A percentile compares a stretch with the other conserved stretches of the same genome.
Conservation (phyloP, 2,797 vertebrate genomes). For the Cichlasoma orientale region DNA sequence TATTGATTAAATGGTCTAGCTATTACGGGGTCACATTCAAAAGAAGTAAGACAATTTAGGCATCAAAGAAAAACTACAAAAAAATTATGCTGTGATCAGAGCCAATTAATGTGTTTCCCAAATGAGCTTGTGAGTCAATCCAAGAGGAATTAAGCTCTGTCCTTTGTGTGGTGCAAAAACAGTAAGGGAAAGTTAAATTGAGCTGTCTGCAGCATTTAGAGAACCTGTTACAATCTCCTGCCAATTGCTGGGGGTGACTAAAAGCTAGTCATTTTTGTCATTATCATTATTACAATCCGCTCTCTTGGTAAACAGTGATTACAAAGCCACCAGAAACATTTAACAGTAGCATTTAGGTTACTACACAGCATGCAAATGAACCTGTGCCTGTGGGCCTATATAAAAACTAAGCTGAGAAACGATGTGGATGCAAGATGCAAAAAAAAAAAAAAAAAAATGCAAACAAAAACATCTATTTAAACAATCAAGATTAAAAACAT, state of each 20-base stretch:
- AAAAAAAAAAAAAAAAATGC: too few relatives aligned
- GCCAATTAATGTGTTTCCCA: conserved; percentile 27
- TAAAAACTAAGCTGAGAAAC: neutral
- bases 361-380: conserved; percentile 10
- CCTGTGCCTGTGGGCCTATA: neutral
- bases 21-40: neutral
- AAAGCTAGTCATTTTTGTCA: neutral
- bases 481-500: neutral
- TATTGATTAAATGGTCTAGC: neutral
- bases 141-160: conserved; percentile 14
- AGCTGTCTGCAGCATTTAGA: neutral
- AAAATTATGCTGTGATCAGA: conserved; percentile 28
- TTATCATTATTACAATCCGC: conserved; percentile 1
- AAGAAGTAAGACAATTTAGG: neutral
- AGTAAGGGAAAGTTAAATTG: conserved; percentile 9
- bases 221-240: neutral
- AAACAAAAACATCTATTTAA: neutral
- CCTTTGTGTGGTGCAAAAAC: neutral
- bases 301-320: conserved; percentile 27
- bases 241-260: conserved; percentile 9
- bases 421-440: neutral
- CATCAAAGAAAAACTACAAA: conserved; percentile 26
- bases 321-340: neutral
- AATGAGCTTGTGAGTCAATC: conserved; percentile 19
- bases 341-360: conserved; percentile 13